phyloP scores from a whole-genome alignment of 2,888 invertebrate genomes.

The Cephus runcator region DNA sequence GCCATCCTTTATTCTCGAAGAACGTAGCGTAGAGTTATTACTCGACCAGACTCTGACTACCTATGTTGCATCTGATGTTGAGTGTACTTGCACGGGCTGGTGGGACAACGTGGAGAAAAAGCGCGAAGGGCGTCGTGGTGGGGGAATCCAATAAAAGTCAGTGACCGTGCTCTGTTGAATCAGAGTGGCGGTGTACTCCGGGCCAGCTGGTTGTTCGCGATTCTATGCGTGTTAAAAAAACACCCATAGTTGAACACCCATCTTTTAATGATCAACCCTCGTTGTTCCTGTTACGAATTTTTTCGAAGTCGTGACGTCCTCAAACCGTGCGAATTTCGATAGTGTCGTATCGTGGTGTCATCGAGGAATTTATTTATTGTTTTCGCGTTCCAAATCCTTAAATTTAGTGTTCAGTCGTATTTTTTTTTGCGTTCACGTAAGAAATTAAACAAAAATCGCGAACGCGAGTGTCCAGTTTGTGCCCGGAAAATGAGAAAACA shows the following conservation, averaged over 20 bases:
- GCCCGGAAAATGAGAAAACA: background rate
- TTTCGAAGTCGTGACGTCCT: background rate
- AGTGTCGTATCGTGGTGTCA: background rate
- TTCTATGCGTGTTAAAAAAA: background rate
- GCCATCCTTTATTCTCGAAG: background rate
- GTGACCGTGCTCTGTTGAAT: constrained; percentile 58
- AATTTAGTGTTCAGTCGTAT: no score
- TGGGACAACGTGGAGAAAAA: background rate
- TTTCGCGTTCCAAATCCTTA: no score
- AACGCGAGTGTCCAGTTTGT: constrained; percentile 17
- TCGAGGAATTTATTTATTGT: background rate
- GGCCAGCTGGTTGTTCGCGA: constrained; percentile 41
- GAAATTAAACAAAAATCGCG: constrained; percentile 6
- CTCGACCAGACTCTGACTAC: background rate
- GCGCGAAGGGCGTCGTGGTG: constrained; percentile 41
- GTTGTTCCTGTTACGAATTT: constrained; percentile 2
- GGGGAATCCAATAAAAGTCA: constrained; percentile 61
- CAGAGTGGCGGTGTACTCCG: constrained; percentile 61
- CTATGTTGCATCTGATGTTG: background rate
- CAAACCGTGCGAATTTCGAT: background rate
- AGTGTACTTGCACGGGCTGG: background rate
- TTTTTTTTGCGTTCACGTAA: no score
- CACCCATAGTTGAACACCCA: background rate
- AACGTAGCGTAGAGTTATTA: background rate
- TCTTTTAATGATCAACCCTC: background rate